These are phyloP conservation scores for Mastacembelus armatus DNA, from an alignment of 2,797 vertebrate species.

Conservation along the genomic window DNA sequence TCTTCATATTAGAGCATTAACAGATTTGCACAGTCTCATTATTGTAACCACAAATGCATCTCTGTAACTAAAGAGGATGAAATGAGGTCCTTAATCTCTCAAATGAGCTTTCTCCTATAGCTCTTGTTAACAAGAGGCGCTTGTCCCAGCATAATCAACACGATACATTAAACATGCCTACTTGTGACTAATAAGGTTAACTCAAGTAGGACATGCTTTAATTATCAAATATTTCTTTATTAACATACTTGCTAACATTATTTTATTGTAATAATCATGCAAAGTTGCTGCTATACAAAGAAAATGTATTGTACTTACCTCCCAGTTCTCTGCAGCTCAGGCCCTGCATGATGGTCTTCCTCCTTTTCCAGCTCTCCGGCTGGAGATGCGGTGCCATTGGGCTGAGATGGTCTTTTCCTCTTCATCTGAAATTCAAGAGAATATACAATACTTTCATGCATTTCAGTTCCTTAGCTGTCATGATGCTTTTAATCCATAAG, in stretches of 20 bases:
- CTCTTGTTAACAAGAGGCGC: background rate
- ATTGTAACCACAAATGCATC: background rate
- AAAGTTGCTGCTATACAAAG: background rate
- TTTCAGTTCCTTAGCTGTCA: constrained; percentile 2
- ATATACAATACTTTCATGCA: background rate
- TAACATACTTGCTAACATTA: background rate
- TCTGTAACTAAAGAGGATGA: background rate
- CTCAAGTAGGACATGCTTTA: constrained; percentile 2
- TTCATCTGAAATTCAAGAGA: constrained; percentile 83
- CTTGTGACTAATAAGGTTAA: constrained; percentile 11
- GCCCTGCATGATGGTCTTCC: constrained; percentile 87
- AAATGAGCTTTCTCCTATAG: constrained; percentile 3
- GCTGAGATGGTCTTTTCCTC: constrained; percentile 90
- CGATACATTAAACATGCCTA: constrained; percentile 8
- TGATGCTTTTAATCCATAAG: constrained; percentile 29
- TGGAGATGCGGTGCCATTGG: constrained; percentile 86
- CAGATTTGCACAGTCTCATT: too few species aligned
- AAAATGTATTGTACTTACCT: constrained; percentile 80
- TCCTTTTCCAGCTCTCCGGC: constrained; percentile 86
- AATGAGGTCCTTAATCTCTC: background rate
- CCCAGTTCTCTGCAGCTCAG: constrained; percentile 93
- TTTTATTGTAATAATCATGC: constrained; percentile 2
- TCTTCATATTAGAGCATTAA: background rate
- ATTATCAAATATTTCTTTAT: constrained; percentile 14
- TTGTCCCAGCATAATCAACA: constrained; percentile 13